Conservation (phyloP, 2,888 invertebrate species). For the Lamellibrachia satsuma region DNA sequence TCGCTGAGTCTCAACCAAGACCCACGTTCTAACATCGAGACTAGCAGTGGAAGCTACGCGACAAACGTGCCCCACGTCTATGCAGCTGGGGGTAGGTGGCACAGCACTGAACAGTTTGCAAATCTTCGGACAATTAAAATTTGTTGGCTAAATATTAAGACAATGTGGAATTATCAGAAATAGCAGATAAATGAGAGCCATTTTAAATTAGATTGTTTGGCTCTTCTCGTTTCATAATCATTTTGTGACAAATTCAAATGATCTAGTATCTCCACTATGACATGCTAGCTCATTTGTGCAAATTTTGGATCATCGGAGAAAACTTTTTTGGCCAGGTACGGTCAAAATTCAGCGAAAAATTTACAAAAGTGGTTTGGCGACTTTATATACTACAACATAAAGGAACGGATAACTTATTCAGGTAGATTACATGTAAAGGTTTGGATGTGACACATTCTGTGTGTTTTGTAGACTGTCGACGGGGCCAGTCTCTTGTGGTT, state of each 20-base stretch:
- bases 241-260: too few relatives aligned
- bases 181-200: not conserved
- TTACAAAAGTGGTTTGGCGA: too few relatives aligned
- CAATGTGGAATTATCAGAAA: not conserved
- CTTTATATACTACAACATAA: too few relatives aligned
- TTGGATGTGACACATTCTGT: too few relatives aligned
- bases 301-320: too few relatives aligned
- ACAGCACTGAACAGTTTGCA: not conserved
- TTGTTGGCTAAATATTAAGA: not conserved
- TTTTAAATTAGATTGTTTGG: not conserved
- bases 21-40: slow-evolving; percentile 90
- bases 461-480: slow-evolving; percentile 83
- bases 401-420: too few relatives aligned
- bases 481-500: slow-evolving; percentile 98
- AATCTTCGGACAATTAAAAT: not conserved
- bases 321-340: too few relatives aligned
- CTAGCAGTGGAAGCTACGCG: slow-evolving; percentile 78
- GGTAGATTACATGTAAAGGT: too few relatives aligned
- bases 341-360: too few relatives aligned
- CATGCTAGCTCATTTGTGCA: too few relatives aligned
- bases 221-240: too few relatives aligned
- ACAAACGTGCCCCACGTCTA: slow-evolving; percentile 86
- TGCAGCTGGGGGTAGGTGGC: slow-evolving; percentile 84
- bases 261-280: too few relatives aligned
- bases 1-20: slow-evolving; percentile 84